Evolutionary conservation across 2,113 vertebrate genomes (phyloP).

Genomic region (Indicator maculatus): DNA sequence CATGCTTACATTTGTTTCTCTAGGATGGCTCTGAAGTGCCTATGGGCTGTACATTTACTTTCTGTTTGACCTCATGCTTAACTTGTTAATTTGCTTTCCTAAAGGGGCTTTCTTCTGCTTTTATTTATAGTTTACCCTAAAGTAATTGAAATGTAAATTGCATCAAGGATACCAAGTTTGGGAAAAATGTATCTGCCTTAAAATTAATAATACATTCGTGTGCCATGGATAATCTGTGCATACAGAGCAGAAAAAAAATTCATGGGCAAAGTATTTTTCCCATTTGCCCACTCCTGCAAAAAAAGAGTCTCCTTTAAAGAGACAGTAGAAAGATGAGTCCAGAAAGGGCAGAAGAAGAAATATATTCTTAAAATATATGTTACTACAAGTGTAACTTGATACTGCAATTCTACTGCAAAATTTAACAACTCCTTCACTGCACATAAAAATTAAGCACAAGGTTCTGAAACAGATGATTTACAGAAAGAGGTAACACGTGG

Average conservation of each 20-base stretch:
- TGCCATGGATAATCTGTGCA: not conserved
- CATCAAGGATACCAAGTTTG: not conserved
- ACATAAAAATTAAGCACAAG: not conserved
- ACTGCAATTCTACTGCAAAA: not conserved
- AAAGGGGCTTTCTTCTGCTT: not conserved
- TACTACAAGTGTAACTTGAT: not conserved
- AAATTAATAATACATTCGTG: not conserved
- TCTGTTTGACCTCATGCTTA: constrained; percentile 7
- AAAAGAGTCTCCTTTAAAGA: not conserved
- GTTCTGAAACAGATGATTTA: not conserved
- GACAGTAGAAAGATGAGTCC: not conserved
- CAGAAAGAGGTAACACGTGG: not conserved
- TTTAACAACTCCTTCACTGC: not conserved
- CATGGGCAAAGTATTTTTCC: not conserved
- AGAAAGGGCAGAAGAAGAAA: not conserved
- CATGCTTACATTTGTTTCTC: not conserved
- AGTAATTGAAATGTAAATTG: constrained; percentile 5
- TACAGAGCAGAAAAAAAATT: not conserved
- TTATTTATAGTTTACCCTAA: not conserved
- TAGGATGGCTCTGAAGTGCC: not conserved
- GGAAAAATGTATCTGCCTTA: not conserved
- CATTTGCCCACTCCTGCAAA: not conserved
- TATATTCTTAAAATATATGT: not conserved
- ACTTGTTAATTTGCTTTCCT: constrained; percentile 10
- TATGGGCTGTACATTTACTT: not conserved